Conservation (phyloP, 2,888 invertebrate species). For the Leistus spinibarbis region DNA sequence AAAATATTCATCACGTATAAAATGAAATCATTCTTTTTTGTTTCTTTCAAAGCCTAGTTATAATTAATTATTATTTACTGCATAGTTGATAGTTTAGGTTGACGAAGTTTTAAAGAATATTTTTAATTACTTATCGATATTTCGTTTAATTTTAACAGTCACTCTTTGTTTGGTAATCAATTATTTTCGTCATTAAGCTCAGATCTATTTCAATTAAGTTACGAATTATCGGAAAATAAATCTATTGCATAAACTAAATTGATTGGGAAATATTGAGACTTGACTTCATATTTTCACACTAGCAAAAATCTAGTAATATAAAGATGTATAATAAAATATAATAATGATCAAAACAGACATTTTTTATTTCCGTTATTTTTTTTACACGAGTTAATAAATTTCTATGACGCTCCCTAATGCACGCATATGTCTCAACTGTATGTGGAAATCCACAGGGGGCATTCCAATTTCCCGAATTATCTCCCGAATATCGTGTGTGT, state of each 20-base stretch:
- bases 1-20: neutral
- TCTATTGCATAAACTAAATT: neutral
- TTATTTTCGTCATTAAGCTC: neutral
- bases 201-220: neutral
- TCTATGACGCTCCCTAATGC: slow-evolving; percentile 28
- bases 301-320: neutral
- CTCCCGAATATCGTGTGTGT: slow-evolving; percentile 11
- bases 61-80: neutral
- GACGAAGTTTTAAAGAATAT: neutral
- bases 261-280: neutral
- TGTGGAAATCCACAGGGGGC: slow-evolving; percentile 7
- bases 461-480: slow-evolving; percentile 36
- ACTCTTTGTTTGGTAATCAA: neutral
- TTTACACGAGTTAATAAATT: slow-evolving; percentile 29
- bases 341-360: neutral
- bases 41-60: neutral
- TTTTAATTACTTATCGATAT: neutral
- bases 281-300: neutral
- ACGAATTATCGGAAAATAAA: neutral
- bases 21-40: neutral
- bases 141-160: neutral
- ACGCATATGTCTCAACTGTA: slow-evolving; percentile 21
- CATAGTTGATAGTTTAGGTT: neutral
- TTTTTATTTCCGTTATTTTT: neutral
- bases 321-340: neutral